phyloP scores from a whole-genome alignment of 92 coral and sea anemone genomes.

The Epizoanthus stellaris region DNA sequence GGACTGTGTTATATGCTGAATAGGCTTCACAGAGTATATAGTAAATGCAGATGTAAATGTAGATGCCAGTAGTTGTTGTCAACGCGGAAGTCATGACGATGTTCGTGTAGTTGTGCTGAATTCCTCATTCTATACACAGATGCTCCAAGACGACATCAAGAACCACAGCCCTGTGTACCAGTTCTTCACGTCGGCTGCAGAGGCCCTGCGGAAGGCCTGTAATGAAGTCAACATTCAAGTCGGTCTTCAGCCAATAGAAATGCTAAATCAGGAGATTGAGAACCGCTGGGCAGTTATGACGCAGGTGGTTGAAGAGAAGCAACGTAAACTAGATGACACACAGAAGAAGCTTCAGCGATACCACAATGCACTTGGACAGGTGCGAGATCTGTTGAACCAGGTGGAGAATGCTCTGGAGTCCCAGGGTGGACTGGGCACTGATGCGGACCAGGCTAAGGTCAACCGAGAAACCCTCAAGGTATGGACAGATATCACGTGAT shows the following conservation, averaged over 20 bases:
- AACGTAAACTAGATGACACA: conserved; percentile 70
- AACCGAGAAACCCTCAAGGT: conserved; percentile 83
- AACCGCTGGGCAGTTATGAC: conserved; percentile 90
- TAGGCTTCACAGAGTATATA: too few relatives aligned
- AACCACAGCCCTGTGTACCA: conserved; percentile 89
- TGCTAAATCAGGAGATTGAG: conserved; percentile 76
- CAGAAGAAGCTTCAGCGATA: conserved; percentile 69
- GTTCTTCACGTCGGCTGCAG: conserved; percentile 82
- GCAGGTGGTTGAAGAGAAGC: conserved; percentile 68
- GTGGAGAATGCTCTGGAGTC: conserved; percentile 69
- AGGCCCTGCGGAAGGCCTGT: conserved; percentile 79
- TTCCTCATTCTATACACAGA: conserved; percentile 49
- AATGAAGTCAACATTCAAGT: conserved; percentile 66
- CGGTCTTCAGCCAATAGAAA: conserved; percentile 86
- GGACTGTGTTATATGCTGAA: too few relatives aligned
- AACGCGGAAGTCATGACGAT: too few relatives aligned
- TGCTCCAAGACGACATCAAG: conserved; percentile 76
- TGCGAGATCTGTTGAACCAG: conserved; percentile 60
- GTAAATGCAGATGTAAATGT: too few relatives aligned
- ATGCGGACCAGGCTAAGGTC: conserved; percentile 76
- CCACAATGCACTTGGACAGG: conserved; percentile 60
- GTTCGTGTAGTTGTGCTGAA: too few relatives aligned
- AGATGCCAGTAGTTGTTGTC: background rate
- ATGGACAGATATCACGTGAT: background rate
- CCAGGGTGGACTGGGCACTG: conserved; percentile 66